phyloP scores from a whole-genome alignment of 2,113 vertebrate species.

The Otis tarda region DNA sequence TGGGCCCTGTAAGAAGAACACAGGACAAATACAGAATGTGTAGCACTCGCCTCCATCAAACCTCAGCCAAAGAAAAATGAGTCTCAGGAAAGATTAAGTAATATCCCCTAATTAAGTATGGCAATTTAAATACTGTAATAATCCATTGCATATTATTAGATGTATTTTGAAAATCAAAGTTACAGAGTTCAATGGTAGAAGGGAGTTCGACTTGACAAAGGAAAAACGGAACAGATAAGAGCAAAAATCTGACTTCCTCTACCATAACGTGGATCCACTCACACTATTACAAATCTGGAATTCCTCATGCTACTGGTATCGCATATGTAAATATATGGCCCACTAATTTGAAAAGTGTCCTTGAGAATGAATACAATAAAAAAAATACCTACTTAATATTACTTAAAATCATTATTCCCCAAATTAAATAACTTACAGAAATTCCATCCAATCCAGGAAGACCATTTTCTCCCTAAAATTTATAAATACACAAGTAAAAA shows the following conservation, averaged over 20 bases:
- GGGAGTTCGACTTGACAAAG: background rate
- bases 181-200: background rate
- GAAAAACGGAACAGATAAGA: background rate
- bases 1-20: slow-evolving; percentile 75
- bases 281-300: background rate
- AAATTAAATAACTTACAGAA: slow-evolving; percentile 78
- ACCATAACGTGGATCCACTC: background rate
- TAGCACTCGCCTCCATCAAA: background rate
- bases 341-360: background rate
- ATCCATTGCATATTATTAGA: background rate
- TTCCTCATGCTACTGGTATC: background rate
- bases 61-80: background rate
- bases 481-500: background rate
- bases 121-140: background rate
- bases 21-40: background rate
- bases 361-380: background rate
- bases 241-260: background rate
- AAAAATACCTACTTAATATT: background rate
- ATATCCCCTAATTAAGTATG: background rate
- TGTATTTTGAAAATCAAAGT: background rate
- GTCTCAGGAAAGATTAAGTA: background rate
- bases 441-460: slow-evolving; percentile 78
- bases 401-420: background rate
- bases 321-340: background rate
- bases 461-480: slow-evolving; percentile 81